phyloP scores from a whole-genome alignment of 2,888 invertebrate species.

The Troides helena region DNA sequence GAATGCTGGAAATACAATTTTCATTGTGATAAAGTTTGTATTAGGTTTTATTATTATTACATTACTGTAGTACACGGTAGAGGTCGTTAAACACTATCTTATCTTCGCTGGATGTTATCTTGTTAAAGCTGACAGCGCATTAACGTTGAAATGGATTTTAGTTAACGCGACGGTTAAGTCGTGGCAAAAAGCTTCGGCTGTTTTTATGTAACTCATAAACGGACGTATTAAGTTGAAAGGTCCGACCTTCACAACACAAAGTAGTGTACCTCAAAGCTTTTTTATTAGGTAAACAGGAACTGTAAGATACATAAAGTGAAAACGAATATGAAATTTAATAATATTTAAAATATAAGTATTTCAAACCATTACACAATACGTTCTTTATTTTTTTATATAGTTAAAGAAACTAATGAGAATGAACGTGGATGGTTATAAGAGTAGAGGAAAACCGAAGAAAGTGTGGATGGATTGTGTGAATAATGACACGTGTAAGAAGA shows the following conservation, averaged over 20 bases:
- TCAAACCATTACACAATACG: too few species aligned
- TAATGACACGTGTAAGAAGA: too few species aligned
- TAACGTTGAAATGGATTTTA: slow-evolving; percentile 10
- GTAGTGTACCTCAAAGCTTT: not conserved
- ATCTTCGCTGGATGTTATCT: not conserved
- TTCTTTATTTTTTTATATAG: too few species aligned
- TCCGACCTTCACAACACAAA: not conserved
- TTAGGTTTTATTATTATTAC: not conserved
- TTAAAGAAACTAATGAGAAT: too few species aligned
- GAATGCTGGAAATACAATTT: too few species aligned
- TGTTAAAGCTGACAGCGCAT: slow-evolving; percentile 9
- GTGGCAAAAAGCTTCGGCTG: not conserved
- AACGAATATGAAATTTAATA: not conserved
- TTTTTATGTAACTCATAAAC: slow-evolving; percentile 2
- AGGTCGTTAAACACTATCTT: slow-evolving; percentile 4
- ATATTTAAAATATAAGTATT: too few species aligned
- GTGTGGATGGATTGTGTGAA: too few species aligned
- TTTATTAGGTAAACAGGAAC: not conserved
- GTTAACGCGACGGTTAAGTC: not conserved
- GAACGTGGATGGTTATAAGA: too few species aligned
- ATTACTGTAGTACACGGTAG: not conserved
- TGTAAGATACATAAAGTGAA: not conserved
- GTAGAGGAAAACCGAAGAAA: too few species aligned
- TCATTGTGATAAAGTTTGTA: not conserved
- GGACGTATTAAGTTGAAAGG: not conserved